Base-by-base conservation (phyloP, 2,888 invertebrate genomes). In the Agriotes lineatus region DNA sequence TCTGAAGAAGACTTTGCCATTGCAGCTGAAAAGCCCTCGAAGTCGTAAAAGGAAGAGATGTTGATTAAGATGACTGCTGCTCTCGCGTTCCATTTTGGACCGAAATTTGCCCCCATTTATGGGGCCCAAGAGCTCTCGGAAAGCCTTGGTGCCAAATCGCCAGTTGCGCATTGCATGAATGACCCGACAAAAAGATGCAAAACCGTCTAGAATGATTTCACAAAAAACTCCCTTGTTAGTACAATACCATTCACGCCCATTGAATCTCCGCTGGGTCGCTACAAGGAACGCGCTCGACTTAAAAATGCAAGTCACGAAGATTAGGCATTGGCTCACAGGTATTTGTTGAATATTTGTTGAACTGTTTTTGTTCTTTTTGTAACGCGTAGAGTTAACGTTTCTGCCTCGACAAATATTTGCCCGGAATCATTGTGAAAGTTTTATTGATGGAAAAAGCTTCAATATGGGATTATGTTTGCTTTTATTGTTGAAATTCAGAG, bases 301-400 rank as follows among this genome's bases (percentile, higher is more conserved):
- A 60, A 60, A 68, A 60, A 65, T 65, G 69, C 69, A 69, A 69
- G 69, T 69, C 69, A 69, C 60, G 64, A 59, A 69, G 69, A 69
- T 69, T 64, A 59, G 60, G 60, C 50, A 69, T 59, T 69, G 59
- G 59, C 64, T 59, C 56, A 63, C 59, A 60, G 45, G 60, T 64
- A 69, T 64, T 69, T 69, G 56, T 60, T 67, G 57, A 62, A 64
- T 54, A 64, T 60, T 68, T 68, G 66, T 66, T 39, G 58, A 60
- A 58, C 44, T 56, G 33, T 56, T 61, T 60, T n/a, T n/a, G n/a
- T n/a, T n/a, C n/a, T n/a, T n/a, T n/a, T 69, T 60, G 44, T 64
- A 67, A 65, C 56, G 45, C 56, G 19, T 65, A 42, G 10, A 56
- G 59, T 60, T 64, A 68, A 68, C 68, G 68, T 59, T 63, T 64